Evolutionary conservation across 2,888 invertebrate species (phyloP), one percentile per base, ranked within the genome.

Genomic region (Andrena trimmerana): DNA sequence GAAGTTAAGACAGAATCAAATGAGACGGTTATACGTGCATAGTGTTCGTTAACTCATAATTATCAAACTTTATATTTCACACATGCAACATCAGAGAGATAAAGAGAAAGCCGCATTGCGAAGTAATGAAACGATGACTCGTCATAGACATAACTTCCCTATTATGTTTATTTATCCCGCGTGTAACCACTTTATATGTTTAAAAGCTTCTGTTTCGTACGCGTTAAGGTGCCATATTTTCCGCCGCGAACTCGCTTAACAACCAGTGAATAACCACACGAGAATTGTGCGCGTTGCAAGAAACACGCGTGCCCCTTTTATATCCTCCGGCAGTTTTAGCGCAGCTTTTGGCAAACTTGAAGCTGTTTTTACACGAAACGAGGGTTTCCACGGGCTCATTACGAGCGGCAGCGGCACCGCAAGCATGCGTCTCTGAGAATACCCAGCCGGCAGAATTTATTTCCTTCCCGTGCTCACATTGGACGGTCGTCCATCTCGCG

Each of bases 371-470:
- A 59, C 65, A 6, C 66, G 63, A 4, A 4, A 6, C 31, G 13
- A 42, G 50, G 10, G 29, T 50, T 33, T 63, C 42, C 36, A 50
- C 36, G 66, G 66, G 82, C 76, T 79, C 62, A 59, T 82, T 85
- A 85, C 73, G 13, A 31, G 31, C 63, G 8, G 67, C 68, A 31
- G 62, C 71, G 54, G 76, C 69, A 75, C 63, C 62, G 33, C 68
- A 77, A 65, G 66, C 79, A 71, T 33, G 78, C 66, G 84, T 73
- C 77, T 78, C 70, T 78, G 77, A 79, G 79, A 81, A 83, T 81
- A 75, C 65, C 72, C 79, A 59, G 50, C 62, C 72, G 65, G 69
- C 48, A 62, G 76, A 88, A 88, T 84, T 86, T 86, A 86, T 88
- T 70, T 86, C 71, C 66, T 88, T 83, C 62, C 60, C 71, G 67